Percentiles rank a stretch among this genome's conserved stretches.
phyloP scores from a whole-genome alignment of 2,113 vertebrate species.

The Calonectris borealis region DNA sequence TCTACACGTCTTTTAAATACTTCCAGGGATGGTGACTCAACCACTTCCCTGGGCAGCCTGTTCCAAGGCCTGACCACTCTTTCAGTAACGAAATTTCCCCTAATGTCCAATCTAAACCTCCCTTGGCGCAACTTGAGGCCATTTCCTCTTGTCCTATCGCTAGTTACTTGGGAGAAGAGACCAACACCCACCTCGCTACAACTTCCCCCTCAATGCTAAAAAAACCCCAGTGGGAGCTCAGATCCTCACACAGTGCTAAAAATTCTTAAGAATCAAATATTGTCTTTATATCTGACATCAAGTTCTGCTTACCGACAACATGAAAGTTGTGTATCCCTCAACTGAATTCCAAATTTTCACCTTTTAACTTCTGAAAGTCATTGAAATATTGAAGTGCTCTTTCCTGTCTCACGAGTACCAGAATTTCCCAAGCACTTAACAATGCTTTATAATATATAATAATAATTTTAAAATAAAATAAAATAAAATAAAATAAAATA shows the following conservation, averaged over 20 bases:
- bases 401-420: not conserved
- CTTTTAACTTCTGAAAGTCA: not conserved
- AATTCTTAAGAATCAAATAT: not conserved
- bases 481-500: no score
- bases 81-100: no score
- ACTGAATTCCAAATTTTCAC: not conserved
- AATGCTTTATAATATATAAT: not conserved
- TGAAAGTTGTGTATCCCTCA: not conserved
- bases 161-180: no score
- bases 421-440: not conserved
- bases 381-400: not conserved
- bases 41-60: no score
- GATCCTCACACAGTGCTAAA: not conserved
- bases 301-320: not conserved
- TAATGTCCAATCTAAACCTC: no score
- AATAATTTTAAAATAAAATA: no score
- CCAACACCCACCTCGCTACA: no score
- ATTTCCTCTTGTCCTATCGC: no score
- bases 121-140: no score
- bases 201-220: not conserved
- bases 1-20: no score
- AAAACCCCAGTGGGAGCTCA: fast-evolving
- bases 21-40: no score
- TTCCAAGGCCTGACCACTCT: no score
- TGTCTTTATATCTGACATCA: not conserved